These are phyloP conservation scores for Bombus pascuorum DNA, from an alignment of 1,140 invertebrate species.

Conservation along the genomic window DNA sequence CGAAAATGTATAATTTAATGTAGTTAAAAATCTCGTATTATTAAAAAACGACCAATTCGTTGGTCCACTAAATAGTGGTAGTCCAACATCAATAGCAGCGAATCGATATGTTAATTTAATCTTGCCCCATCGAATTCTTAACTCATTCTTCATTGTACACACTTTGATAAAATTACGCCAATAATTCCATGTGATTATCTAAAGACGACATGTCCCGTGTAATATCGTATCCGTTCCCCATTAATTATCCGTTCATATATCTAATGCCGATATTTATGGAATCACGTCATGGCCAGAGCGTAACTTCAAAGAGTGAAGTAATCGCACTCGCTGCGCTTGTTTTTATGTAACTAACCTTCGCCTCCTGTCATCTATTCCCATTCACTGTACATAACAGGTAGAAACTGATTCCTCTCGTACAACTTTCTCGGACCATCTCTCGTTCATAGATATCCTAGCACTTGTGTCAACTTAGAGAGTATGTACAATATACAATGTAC, in stretches of 20 bases:
- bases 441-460: not conserved
- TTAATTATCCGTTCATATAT: conserved; percentile 28
- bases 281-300: conserved; percentile 21
- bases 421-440: conserved; percentile 26
- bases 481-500: not conserved
- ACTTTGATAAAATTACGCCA: not conserved
- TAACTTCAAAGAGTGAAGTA: conserved; percentile 45
- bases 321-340: conserved; percentile 25
- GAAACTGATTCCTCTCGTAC: conserved; percentile 24
- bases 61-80: too few relatives aligned
- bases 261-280: conserved; percentile 53
- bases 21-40: not conserved
- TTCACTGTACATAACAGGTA: conserved; percentile 15
- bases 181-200: not conserved
- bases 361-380: conserved; percentile 32
- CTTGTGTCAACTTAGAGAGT: not conserved
- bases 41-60: too few relatives aligned
- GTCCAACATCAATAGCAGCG: not conserved
- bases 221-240: not conserved
- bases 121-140: not conserved
- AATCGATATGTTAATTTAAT: not conserved
- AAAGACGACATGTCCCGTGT: not conserved
- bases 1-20: not conserved
- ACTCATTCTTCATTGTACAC: not conserved
- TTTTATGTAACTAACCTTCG: conserved; percentile 63